A percentile compares a stretch with the other conserved stretches of the same genome.
phyloP scores from a whole-genome alignment of 2,113 vertebrate species.

The Centropristis striata region DNA sequence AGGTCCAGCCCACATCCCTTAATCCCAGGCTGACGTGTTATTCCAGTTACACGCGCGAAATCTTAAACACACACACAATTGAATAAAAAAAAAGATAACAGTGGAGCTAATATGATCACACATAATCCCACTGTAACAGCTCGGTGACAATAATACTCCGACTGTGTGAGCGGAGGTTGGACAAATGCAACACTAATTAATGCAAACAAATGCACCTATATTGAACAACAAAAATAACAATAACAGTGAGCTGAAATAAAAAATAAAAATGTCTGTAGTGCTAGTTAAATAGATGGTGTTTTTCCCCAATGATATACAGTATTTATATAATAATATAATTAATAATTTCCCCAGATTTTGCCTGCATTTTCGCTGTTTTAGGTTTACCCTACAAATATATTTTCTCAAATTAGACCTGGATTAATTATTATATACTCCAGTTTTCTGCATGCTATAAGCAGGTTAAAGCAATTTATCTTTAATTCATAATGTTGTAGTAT shows the following conservation, averaged over 20 bases:
- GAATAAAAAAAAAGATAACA: neutral
- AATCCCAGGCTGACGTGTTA: slow-evolving; percentile 77
- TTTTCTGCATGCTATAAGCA: no score
- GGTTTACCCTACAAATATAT: no score
- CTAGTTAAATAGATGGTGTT: neutral
- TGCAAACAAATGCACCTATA: neutral
- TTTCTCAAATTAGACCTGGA: no score
- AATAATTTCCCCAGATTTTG: neutral
- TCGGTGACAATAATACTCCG: neutral
- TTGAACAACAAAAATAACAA: neutral
- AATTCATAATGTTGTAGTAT: no score
- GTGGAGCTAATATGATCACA: no score
- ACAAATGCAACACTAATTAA: neutral
- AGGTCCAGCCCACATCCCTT: slow-evolving; percentile 76
- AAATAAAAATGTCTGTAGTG: neutral
- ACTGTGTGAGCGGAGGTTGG: neutral
- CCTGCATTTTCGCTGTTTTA: neutral
- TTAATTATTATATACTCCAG: no score
- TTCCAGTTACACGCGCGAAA: slow-evolving; percentile 45
- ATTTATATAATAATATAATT: no score
- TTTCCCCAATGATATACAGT: no score
- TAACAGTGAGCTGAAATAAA: neutral
- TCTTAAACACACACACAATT: slow-evolving; percentile 35
- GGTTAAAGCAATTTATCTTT: no score
- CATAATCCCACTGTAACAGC: no score